Base-by-base conservation (phyloP, 1,140 invertebrate genomes). In the Phortica variegata region DNA sequence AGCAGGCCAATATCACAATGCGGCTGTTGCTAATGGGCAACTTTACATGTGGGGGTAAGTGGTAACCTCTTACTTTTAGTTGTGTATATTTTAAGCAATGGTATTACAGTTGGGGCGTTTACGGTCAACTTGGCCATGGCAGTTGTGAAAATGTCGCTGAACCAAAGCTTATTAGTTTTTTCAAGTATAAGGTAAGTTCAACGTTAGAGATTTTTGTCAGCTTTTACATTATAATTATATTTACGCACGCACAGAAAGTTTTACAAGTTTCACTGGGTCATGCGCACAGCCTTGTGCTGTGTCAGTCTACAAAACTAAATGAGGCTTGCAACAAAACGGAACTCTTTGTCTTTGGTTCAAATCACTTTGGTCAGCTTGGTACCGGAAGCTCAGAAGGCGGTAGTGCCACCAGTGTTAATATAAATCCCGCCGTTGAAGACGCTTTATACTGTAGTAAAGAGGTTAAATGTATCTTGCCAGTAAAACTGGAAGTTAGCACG, bases 1-100 rank as follows among this genome's bases (percentile, higher is more conserved):
- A 31, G 86, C 86, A 58, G 90, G 90, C 3, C 88, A 90, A 65
- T 91, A 91, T 75, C 90, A 93, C 66, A 88, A 87, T 23, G 89
- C 87, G 1, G 69, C 90, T 2, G 84, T 87, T 7, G 77, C 79
- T 5, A 79, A 85, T 61, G 86, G 86, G n/a, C 78, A 81, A 57
- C 75, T 87, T 2, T 87, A 83, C 46, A 84, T 82, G 13, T 87
- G 85, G 84, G 85, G 85, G 50, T 76, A 37, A 41, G 61, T 54
- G 15, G 10, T n/a, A n/a, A n/a, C n/a, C n/a, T n/a, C n/a, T n/a
- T n/a, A n/a, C n/a, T 47, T 26, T 50, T 9, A 16, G 17, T 50
- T 15, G 47, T 31, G 20, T 17, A 46, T 37, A 20, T 8, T n/a
- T n/a, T n/a, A n/a, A n/a, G n/a, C n/a, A n/a, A n/a, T n/a, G n/a